phyloP scores from a whole-genome alignment of 1,140 invertebrate genomes.

The Tetragonula clypearis region DNA sequence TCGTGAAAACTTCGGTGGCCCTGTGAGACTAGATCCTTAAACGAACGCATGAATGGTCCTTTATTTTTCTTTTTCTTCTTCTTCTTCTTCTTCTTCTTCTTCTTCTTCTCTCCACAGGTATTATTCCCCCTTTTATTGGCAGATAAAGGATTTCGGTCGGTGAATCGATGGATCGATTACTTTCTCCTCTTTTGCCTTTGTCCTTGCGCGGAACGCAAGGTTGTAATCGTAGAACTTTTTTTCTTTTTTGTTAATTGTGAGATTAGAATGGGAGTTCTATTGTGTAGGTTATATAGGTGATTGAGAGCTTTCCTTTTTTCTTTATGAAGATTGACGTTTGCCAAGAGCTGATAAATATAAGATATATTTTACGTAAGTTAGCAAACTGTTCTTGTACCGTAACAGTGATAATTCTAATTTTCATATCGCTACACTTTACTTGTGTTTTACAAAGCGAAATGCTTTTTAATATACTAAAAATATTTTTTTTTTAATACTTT shows the following conservation, averaged over 20 bases:
- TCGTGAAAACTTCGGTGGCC: slow-evolving; percentile 23
- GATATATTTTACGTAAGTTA: not conserved
- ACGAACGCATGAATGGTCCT: slow-evolving; percentile 25
- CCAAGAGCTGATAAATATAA: not conserved
- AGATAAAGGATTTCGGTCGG: not conserved
- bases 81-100: not conserved
- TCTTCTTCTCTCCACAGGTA: not conserved
- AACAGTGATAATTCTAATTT: not conserved
- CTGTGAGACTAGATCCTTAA: slow-evolving; percentile 8
- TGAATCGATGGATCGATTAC: slow-evolving; percentile 18
- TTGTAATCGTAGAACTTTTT: too few relatives aligned
- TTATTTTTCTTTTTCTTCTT: not conserved
- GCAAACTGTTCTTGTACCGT: not conserved
- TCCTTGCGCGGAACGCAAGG: not conserved
- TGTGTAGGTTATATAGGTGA: not conserved
- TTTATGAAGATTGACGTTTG: not conserved
- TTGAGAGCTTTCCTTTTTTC: not conserved
- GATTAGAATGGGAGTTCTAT: not conserved
- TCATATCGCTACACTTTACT: too few relatives aligned
- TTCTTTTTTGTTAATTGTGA: not conserved
- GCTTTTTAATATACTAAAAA: too few relatives aligned
- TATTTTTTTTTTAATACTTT: not conserved
- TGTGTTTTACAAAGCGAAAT: too few relatives aligned
- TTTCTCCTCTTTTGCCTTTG: not conserved
- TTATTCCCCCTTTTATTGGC: not conserved